Base-by-base conservation (phyloP, 2,888 invertebrate species). In the Pyralis farinalis region DNA sequence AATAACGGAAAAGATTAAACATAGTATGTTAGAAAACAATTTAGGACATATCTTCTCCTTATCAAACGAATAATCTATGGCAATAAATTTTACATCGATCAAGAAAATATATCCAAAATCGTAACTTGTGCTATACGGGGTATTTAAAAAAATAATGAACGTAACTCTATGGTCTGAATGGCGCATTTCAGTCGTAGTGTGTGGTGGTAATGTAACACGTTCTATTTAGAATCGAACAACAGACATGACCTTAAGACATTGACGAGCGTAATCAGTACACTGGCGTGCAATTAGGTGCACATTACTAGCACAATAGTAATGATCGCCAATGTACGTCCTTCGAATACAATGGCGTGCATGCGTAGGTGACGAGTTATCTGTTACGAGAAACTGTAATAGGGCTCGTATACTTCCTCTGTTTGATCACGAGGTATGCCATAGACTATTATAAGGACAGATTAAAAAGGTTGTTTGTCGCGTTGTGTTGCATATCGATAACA, bases 231-330 rank as follows among this genome's bases (percentile, higher is more conserved):
- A 39, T 28, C 39, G 33, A 33, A 27, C 10, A 31, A 25, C 38
- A 38, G 25, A 22, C 32, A 16, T 7, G 39, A 33, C 33, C 12
- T 31, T 39, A 39, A 39, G 39, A 39, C 33, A 27, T 33, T 39
- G 39, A 39, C 33, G 27, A 28, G 27, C 28, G 20, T 39, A 39
- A 39, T 39, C 39, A 33, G 33, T 33, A 39, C 33, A 39, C 39
- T 39, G 8, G 27, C 27, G 46, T 44, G 51, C 60, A 65, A 68
- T 69, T 70, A 70, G 43, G 44, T 45, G 53, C 54, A 60, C 61
- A 51, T 54, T 50, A 49, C 40, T 33, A 30, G 33, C 33, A 59
- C 61, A 59, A 56, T 62, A 46, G 48, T 63, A 63, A 63, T 55
- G 53, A 51, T 53, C 53, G 50, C 12, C 42, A 42, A 46, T 55